A percentile compares a stretch with the other conserved stretches of the same genome.
Conservation (phyloP, 2,888 invertebrate species). For the Erebia ligea region DNA sequence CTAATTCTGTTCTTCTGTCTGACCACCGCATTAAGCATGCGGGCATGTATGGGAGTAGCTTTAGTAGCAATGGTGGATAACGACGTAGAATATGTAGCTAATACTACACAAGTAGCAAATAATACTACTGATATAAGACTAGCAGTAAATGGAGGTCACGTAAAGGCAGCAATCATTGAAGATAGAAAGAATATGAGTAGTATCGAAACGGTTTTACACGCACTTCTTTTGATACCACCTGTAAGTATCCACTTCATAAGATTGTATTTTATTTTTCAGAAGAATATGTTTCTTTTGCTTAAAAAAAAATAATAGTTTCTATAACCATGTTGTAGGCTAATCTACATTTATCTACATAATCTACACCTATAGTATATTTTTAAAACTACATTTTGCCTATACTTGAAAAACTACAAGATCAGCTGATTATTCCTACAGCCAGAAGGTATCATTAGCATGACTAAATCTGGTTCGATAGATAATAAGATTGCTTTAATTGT, state of each 20-base stretch:
- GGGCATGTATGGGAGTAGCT: slow-evolving; percentile 86
- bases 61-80: slow-evolving; percentile 84
- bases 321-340: too few species aligned
- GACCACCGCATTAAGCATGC: slow-evolving; percentile 84
- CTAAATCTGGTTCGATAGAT: too few species aligned
- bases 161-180: background rate
- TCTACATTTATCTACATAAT: too few species aligned
- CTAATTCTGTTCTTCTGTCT: slow-evolving; percentile 82
- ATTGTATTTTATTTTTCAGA: too few species aligned
- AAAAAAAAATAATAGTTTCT: too few species aligned
- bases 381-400: too few species aligned
- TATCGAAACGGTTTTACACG: slow-evolving; percentile 49
- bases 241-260: slow-evolving; percentile 49
- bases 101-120: background rate
- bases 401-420: too few species aligned
- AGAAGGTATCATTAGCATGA: too few species aligned
- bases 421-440: too few species aligned
- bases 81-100: slow-evolving; percentile 12
- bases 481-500: too few species aligned
- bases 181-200: background rate
- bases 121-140: background rate
- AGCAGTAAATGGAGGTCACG: background rate
- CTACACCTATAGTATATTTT: too few species aligned
- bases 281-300: too few species aligned
- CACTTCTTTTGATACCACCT: slow-evolving; percentile 56